Conservation (phyloP, 23 tunicate species). For the Halocynthia aurantium region DNA sequence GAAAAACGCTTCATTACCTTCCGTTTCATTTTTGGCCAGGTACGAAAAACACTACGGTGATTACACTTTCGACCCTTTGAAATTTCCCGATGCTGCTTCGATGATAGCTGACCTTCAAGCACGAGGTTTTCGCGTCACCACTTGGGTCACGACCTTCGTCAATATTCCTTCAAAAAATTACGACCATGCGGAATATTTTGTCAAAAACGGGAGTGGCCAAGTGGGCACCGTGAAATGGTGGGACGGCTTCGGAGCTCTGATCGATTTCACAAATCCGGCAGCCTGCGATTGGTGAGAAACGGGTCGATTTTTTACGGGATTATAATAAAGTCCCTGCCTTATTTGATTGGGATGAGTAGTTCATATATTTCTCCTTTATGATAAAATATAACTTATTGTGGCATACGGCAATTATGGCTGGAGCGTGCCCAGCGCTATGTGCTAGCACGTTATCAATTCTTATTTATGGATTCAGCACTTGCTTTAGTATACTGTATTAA, state of each 20-base stretch:
- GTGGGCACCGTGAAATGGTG: constrained; percentile 25
- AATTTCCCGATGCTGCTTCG: constrained; percentile 56
- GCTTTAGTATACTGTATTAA: too few relatives aligned
- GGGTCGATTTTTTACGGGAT: neutral
- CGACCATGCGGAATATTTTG: constrained; percentile 30
- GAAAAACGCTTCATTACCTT: too few relatives aligned
- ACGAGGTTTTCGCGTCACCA: constrained; percentile 55
- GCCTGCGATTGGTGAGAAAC: constrained; percentile 23
- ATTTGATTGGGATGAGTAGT: neutral
- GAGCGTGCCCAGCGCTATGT: neutral
- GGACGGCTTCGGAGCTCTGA: constrained; percentile 35
- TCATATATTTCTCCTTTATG: neutral
- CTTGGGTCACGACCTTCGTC: constrained; percentile 90
- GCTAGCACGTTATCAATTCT: too few relatives aligned
- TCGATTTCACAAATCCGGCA: constrained; percentile 26
- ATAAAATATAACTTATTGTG: neutral
- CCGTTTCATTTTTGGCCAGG: constrained; percentile 7
- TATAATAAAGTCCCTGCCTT: too few relatives aligned
- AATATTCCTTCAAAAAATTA: constrained; percentile 25
- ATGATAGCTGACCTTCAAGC: constrained; percentile 63
- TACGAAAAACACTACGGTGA: constrained; percentile 64
- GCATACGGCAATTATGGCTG: neutral
- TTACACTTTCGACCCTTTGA: constrained; percentile 67
- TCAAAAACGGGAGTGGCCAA: constrained; percentile 12
- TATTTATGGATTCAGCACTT: too few relatives aligned